Percentiles rank a stretch among this genome's conserved stretches.
Conservation (phyloP, 2,797 vertebrate species). For the Moxostoma hubbsi region DNA sequence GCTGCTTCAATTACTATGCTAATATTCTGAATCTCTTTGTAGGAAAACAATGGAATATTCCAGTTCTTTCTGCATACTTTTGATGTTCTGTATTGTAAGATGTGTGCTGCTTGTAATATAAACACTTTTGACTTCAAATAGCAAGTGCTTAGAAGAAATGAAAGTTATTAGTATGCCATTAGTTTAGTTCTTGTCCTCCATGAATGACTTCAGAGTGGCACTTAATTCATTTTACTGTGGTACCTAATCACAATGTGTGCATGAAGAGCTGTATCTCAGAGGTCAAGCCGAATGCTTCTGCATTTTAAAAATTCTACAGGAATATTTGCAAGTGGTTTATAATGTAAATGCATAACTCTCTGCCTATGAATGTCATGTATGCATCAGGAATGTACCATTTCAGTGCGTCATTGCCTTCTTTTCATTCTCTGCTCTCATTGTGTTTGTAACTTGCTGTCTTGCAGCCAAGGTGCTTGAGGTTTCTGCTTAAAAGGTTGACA, state of each 20-base stretch:
- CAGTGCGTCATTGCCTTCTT: not conserved
- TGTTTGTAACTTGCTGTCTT: conserved; percentile 11
- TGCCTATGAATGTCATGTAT: not conserved
- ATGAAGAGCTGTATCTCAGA: not conserved
- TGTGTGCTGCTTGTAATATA: not conserved
- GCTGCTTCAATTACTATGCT: not conserved
- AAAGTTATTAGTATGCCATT: not conserved
- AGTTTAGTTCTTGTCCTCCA: not conserved
- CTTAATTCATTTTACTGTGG: not conserved
- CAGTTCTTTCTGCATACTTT: not conserved
- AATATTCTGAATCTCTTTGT: not conserved
- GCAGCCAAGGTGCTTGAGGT: conserved; percentile 14
- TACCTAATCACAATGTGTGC: not conserved
- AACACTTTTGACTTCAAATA: not conserved
- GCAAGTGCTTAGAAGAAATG: not conserved
- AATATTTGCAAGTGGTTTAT: not conserved
- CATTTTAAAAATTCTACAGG: not conserved
- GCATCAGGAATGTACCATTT: not conserved
- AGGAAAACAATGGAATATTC: not conserved
- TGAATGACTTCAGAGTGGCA: not conserved
- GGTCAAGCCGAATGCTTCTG: not conserved
- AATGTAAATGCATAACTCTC: not conserved
- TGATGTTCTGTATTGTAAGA: not conserved
- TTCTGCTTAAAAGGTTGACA: conserved; percentile 60
- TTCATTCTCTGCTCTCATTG: not conserved